Base-by-base conservation (phyloP, 2,113 vertebrate species). In the Corydoras sp. region DNA sequence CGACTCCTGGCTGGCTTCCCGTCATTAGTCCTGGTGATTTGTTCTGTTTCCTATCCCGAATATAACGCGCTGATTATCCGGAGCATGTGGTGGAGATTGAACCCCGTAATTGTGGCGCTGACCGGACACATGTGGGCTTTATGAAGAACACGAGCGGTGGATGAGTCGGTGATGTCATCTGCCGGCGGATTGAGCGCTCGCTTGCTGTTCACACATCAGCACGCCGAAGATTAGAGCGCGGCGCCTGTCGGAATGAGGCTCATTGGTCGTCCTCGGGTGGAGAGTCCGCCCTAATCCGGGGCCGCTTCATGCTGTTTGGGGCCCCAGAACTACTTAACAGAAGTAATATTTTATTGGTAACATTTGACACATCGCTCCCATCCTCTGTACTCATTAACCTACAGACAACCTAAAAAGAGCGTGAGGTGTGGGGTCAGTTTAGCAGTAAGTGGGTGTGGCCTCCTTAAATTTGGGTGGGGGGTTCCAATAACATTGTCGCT, bases 121-220 rank as follows among this genome's bases (percentile, higher is more conserved):
- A 6, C 53, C 50, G 51, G 63, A 11, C 49, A 3, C 49, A 3
- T 53, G 48, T 18, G 12, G 24, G n/a, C 5, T 66, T 14, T 5
- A 18, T 65, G 51, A 53, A 18, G 29, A 65, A 49, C 11, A 6
- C 9, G 13, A 50, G 10, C 9, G n/a, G 9, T 43, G 50, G 5
- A 56, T 9, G 30, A 32, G 49, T 51, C n/a, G 9, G n/a, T 72
- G 48, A 58, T 51, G 71, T 54, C 48, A 32, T 59, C 51, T 64
- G 70, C 48, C 50, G 12, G 43, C 11, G 14, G 35, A 11, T 43
- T 35, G 24, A 73, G 70, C 54, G 66, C 65, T 58, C 7, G 61
- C 14, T 63, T 68, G 35, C 18, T 58, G 13, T 60, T 65, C 63
- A 30, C 51, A 62, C 29, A 5, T 62, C 51, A 43, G 51, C 62